Conservation (phyloP, 2,113 vertebrate genomes). For the Anthoscopus minutus region DNA sequence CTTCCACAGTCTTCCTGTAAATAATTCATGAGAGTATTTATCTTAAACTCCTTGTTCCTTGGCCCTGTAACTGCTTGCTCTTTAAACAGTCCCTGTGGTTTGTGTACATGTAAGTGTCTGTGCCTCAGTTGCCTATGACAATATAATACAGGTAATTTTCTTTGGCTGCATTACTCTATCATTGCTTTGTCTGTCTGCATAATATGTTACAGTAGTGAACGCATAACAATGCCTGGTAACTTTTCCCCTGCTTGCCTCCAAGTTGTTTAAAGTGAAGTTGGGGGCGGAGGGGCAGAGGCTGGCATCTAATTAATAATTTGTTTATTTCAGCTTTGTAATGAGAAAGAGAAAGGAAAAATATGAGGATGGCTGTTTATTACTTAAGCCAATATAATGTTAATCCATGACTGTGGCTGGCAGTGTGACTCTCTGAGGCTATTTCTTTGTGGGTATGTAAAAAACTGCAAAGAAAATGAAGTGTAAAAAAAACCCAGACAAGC, state of each 20-base stretch:
- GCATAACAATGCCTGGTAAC: neutral
- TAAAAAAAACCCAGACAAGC: neutral
- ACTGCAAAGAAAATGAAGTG: constrained; percentile 30
- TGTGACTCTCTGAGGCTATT: constrained; percentile 27
- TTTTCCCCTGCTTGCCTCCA: neutral
- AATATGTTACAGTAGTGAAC: constrained; percentile 29
- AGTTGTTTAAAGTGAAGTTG: constrained; percentile 8
- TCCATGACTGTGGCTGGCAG: neutral
- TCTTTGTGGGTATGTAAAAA: constrained; percentile 28
- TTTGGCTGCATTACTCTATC: neutral
- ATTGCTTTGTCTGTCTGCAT: constrained; percentile 40
- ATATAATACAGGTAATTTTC: constrained; percentile 51
- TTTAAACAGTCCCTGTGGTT: constrained; percentile 35
- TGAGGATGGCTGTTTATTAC: constrained; percentile 5
- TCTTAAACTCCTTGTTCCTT: neutral
- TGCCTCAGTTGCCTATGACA: neutral
- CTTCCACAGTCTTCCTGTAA: neutral
- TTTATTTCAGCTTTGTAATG: constrained; percentile 19
- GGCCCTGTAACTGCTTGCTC: neutral
- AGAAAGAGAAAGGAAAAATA: constrained; percentile 17
- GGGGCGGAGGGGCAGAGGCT: neutral
- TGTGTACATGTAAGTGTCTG: neutral
- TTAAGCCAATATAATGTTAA: constrained; percentile 10
- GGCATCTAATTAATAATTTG: constrained; percentile 31
- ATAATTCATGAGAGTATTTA: constrained; percentile 33